Percentiles rank a stretch among this genome's conserved stretches.
Evolutionary conservation across 2,888 invertebrate species (phyloP).

Genomic region (Bibio marci): DNA sequence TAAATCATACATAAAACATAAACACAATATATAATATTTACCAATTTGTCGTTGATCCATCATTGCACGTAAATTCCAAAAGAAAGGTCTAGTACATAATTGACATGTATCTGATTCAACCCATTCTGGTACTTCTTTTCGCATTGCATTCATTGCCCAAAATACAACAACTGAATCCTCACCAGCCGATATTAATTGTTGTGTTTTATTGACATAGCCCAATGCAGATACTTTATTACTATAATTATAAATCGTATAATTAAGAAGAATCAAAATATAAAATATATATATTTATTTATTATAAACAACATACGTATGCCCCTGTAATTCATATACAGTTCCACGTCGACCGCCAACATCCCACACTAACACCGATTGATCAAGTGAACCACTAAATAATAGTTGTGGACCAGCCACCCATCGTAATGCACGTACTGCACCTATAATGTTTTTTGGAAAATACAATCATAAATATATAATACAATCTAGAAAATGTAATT

Average conservation of each 20-base stretch:
- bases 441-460: slow-evolving; percentile 30
- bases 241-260: slow-evolving; percentile 14
- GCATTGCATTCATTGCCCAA: slow-evolving; percentile 82
- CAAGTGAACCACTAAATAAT: slow-evolving; percentile 90
- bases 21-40: slow-evolving; percentile 12
- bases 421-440: slow-evolving; percentile 73
- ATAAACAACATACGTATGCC: slow-evolving; percentile 52
- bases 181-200: slow-evolving; percentile 72
- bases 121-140: slow-evolving; percentile 93
- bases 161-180: slow-evolving; percentile 84
- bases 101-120: slow-evolving; percentile 87
- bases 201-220: slow-evolving; percentile 63
- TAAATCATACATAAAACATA: too few relatives aligned
- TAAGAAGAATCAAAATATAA: slow-evolving; percentile 10
- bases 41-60: slow-evolving; percentile 87
- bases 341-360: slow-evolving; percentile 96
- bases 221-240: slow-evolving; percentile 84
- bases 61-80: slow-evolving; percentile 98
- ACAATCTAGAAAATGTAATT: too few relatives aligned
- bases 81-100: slow-evolving; percentile 88
- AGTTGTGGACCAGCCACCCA: slow-evolving; percentile 87
- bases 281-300: background rate
- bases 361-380: slow-evolving; percentile 94
- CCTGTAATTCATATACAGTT: slow-evolving; percentile 88
- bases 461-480: background rate